A percentile compares a stretch with the other conserved stretches of the same genome.
Evolutionary conservation across 2,888 invertebrate species (phyloP).

Genomic region (Chironomus riparius): DNA sequence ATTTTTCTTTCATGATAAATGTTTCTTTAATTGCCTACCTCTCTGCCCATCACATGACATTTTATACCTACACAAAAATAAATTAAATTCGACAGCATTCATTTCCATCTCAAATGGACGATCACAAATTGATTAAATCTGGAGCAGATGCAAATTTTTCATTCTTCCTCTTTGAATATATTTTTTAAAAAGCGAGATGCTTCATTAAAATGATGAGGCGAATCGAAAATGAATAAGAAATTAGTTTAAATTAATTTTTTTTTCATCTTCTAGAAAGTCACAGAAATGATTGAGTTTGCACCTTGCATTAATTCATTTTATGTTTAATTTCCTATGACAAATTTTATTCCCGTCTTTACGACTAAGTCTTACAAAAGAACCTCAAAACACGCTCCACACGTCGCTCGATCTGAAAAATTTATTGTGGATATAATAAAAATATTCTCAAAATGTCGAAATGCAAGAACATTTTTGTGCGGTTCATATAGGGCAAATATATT

Average conservation of each 20-base stretch:
- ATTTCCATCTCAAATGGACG: background rate
- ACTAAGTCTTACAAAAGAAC: background rate
- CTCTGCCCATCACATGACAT: background rate
- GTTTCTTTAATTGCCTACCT: slow-evolving; percentile 17
- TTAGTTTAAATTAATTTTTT: background rate
- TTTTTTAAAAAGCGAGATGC: background rate
- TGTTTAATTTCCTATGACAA: background rate
- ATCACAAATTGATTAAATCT: slow-evolving; percentile 25
- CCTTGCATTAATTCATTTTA: slow-evolving; percentile 1
- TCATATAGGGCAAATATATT: background rate
- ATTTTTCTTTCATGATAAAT: slow-evolving; percentile 10
- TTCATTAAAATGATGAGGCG: slow-evolving; percentile 7
- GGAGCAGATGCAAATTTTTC: slow-evolving; percentile 24
- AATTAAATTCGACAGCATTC: background rate
- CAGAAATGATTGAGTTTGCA: background rate
- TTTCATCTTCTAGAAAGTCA: background rate
- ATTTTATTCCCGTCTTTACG: background rate
- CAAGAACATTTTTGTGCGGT: background rate
- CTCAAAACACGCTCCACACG: background rate
- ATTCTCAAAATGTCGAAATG: background rate
- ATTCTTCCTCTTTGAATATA: background rate
- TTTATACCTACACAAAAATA: background rate
- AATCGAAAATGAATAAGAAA: background rate
- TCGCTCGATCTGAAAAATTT: background rate
- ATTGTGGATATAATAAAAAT: background rate